A percentile compares a stretch with the other conserved stretches of the same genome.
phyloP scores from a whole-genome alignment of 1,140 invertebrate genomes.

The Eumeta japonica region DNA sequence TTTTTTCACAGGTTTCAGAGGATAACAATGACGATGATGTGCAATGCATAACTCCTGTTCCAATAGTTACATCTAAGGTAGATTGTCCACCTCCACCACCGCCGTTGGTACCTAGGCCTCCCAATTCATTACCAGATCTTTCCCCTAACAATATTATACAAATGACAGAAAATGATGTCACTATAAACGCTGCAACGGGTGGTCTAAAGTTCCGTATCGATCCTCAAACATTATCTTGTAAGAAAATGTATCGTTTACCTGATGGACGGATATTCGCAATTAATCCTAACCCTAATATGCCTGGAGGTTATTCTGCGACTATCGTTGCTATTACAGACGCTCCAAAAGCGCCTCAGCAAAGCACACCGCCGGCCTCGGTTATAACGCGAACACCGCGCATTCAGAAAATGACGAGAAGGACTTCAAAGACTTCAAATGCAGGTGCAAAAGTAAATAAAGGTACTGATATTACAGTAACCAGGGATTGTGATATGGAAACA shows the following conservation, averaged over 20 bases:
- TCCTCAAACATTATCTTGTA: conserved; percentile 49
- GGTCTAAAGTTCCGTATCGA: conserved; percentile 53
- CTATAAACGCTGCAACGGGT: conserved; percentile 44
- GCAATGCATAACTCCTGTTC: conserved; percentile 44
- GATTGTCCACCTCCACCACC: too few species aligned
- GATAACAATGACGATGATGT: conserved; percentile 48
- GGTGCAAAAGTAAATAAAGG: conserved; percentile 14
- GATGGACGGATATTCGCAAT: conserved; percentile 55
- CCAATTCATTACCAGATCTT: conserved; percentile 16
- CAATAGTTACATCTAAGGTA: conserved; percentile 17
- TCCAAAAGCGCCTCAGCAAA: conserved; percentile 36
- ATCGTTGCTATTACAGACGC: conserved; percentile 44
- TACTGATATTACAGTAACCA: conserved; percentile 11
- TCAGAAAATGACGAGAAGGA: too few species aligned
- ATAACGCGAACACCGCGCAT: background rate
- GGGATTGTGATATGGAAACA: conserved; percentile 30
- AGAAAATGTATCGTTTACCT: conserved; percentile 54
- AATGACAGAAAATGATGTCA: conserved; percentile 55
- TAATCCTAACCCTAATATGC: conserved; percentile 49
- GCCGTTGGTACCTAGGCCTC: conserved; percentile 12
- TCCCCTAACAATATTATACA: conserved; percentile 44
- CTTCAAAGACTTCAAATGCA: too few species aligned
- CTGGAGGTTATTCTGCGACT: conserved; percentile 53
- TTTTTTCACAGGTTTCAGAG: conserved; percentile 32
- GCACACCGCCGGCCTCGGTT: conserved; percentile 24